Percentiles rank a stretch among this genome's conserved stretches.
phyloP scores from a whole-genome alignment of 2,797 vertebrate species.

The Craterocephalus amniculus region DNA sequence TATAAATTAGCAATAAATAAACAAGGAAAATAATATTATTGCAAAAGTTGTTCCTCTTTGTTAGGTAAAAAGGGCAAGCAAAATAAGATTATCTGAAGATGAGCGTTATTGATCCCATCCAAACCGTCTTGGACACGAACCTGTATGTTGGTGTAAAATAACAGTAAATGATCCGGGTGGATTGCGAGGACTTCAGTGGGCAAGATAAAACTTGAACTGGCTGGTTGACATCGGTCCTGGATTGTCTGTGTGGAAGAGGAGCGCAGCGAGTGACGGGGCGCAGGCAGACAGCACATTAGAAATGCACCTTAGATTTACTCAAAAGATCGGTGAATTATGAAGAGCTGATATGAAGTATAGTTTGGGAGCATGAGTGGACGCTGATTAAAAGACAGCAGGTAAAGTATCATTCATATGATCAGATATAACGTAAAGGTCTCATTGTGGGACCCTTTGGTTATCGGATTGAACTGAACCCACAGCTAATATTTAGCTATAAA shows the following conservation, averaged over 20 bases:
- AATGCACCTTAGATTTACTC: slow-evolving; percentile 32
- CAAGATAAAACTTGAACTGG: slow-evolving; percentile 15
- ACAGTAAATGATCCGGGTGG: neutral
- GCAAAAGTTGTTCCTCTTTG: too few species aligned
- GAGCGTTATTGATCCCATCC: neutral
- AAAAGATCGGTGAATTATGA: slow-evolving; percentile 23
- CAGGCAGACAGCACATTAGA: slow-evolving; percentile 11
- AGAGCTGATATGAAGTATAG: slow-evolving; percentile 27
- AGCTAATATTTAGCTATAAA: slow-evolving; percentile 36
- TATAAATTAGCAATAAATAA: neutral
- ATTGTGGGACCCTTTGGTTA: slow-evolving; percentile 10
- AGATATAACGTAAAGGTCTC: neutral
- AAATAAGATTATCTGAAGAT: neutral
- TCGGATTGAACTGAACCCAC: neutral
- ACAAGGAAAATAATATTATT: neutral
- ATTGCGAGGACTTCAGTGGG: neutral
- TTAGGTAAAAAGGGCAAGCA: neutral
- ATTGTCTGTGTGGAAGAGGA: slow-evolving; percentile 13
- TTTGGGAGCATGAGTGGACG: slow-evolving; percentile 48
- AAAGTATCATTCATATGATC: slow-evolving; percentile 34
- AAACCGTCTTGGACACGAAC: neutral
- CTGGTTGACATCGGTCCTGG: slow-evolving; percentile 36
- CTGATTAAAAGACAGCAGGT: slow-evolving; percentile 34
- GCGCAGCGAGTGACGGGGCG: slow-evolving; percentile 13
- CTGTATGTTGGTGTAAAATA: slow-evolving; percentile 1